Evolutionary conservation across 2,888 invertebrate genomes (phyloP), one percentile per base, ranked within the genome.

Genomic region (Melitaea athalia): DNA sequence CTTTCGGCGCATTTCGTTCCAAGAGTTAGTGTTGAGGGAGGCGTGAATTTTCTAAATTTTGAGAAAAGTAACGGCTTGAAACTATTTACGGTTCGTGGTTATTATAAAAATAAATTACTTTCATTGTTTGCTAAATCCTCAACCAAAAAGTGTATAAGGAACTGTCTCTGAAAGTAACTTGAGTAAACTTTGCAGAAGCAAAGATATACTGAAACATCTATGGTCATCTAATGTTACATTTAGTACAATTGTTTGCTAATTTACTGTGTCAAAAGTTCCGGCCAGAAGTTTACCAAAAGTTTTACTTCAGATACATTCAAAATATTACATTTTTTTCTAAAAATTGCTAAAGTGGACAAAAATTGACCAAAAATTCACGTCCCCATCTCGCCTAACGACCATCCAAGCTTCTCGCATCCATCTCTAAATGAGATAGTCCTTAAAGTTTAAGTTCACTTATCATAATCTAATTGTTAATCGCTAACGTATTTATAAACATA

Each of bases 1-100:
- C 88, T 86, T 84, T 75, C 76, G 73, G 74, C 80, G 83, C 86
- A 86, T 88, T 87, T 86, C 72, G 72, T 75, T 77, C 67, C 76
- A 76, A 76, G 74, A 79, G 77, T 73, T 53, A 49, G 12, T 63
- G 49, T 63, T 31, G 59, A 61, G 57, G 49, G 66, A 72, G 57
- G 65, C 59, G 59, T 75, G 45, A 45, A 45, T 45, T 38, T 8
- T 38, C 8, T 31, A 11, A 24, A 53, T 15, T 50, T 17, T 50
- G 31, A 31, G 6, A 53, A 5, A 12, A 31, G 11, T 14, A 50
- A 50, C 31, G 31, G 12, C 31, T 24, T 38, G 5, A 38, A 38
- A 38, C 6, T 24, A 38, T 38, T 7, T 33, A 1, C 24, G 24
- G 24, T 38, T 38, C 8, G 5, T 38, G 38, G 5, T 38, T 38